Percentiles rank a stretch among this genome's conserved stretches.
Conservation (phyloP, 1,140 invertebrate genomes). For the Tachypleus tridentatus region DNA sequence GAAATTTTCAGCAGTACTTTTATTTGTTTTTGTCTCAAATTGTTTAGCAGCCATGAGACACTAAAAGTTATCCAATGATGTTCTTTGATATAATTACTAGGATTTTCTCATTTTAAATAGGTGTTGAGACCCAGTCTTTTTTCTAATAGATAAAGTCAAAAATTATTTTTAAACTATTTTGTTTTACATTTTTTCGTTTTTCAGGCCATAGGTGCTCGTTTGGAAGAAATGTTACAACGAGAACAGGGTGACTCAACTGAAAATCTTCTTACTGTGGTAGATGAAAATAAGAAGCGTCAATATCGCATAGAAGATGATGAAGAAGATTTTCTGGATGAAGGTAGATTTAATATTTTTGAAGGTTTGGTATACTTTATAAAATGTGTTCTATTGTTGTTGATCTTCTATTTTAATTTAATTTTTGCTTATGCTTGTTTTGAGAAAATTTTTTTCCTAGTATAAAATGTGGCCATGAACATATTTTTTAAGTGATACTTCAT, state of each 20-base stretch:
- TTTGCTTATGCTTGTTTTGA: slow-evolving; percentile 2
- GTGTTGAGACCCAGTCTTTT: slow-evolving; percentile 7
- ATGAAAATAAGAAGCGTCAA: slow-evolving; percentile 72
- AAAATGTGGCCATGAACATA: no score
- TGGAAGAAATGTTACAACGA: slow-evolving; percentile 52
- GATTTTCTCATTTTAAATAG: slow-evolving; percentile 1
- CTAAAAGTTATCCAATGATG: no score
- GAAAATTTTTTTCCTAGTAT: neutral
- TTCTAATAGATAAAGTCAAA: neutral
- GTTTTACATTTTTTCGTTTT: neutral
- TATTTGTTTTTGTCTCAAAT: no score
- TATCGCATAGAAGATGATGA: slow-evolving; percentile 84
- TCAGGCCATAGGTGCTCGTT: slow-evolving; percentile 63
- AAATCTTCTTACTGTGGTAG: slow-evolving; percentile 54
- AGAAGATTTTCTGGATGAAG: slow-evolving; percentile 96
- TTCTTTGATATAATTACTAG: no score
- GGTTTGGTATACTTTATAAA: no score
- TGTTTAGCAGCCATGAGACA: no score
- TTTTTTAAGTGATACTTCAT: no score
- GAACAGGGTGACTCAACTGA: slow-evolving; percentile 27
- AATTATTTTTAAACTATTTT: no score
- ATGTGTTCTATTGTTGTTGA: no score
- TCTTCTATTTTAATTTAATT: slow-evolving; percentile 5
- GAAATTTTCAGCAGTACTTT: no score
- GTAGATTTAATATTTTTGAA: slow-evolving; percentile 34